Evolutionary conservation across 2,888 invertebrate species (phyloP), one percentile per base, ranked within the genome.

Genomic region (Chironomus tentans): DNA sequence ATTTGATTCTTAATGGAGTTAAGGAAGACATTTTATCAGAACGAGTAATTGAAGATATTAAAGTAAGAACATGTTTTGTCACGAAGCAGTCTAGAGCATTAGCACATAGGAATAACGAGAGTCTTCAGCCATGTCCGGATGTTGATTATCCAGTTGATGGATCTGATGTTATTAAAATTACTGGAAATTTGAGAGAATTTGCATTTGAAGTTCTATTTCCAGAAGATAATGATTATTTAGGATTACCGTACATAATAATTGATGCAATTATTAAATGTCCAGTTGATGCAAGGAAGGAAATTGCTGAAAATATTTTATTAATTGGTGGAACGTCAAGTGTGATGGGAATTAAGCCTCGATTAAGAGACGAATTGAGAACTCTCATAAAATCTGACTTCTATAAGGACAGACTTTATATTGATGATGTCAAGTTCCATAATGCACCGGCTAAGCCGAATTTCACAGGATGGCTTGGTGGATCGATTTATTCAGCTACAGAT

Each of bases 311-410:
- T 84, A 88, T 98, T 79, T 85, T 98, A 76, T 84, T 98, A 21
- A 89, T 92, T 76, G 98, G 98, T 48, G 98, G 98, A 12, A 91
- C 92, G 2, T 87, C 91, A 0, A 91, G 92, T 88, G 85, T 93
- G 78, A 90, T 91, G 76, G 98, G 98, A 0, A 90, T 98, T 80
- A 87, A 89, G 80, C 87, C 92, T 22, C 88, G 98, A 75, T 86
- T 98, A 1, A 88, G 90, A 78, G 85, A 88, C 1, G 98, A 98
- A 84, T 85, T 98, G 76, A 85, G 88, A 47, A 81, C 87, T 77
- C 87, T 94, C 68, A 82, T 91, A n/a, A 83, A 87, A 28, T 86
- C 87, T 79, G 86, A 87, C 56, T 85, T 87, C 1, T 91, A 93
- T 82, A 86, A 87, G 78, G 86, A 86, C 0, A 87, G 87, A 78